phyloP scores from a whole-genome alignment of 2,888 invertebrate species.

The Quadroppia sp. region DNA sequence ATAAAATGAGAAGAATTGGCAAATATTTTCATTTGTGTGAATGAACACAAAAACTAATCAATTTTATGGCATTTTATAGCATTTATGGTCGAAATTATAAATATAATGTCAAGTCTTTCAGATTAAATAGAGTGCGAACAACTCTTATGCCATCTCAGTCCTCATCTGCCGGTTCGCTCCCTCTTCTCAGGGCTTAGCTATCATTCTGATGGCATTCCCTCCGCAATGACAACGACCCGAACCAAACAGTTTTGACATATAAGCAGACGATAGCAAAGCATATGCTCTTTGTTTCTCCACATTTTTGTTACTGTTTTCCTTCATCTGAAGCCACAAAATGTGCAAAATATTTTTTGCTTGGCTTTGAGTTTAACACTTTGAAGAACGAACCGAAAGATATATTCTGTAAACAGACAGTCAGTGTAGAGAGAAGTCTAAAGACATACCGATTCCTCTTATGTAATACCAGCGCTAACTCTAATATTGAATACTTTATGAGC shows the following conservation, averaged over 20 bases:
- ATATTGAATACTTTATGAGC: slow-evolving; percentile 15
- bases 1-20: not conserved
- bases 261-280: slow-evolving; percentile 13
- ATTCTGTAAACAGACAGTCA: slow-evolving; percentile 14
- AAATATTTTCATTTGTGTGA: slow-evolving; percentile 5
- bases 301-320: not conserved
- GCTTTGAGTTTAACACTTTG: slow-evolving; percentile 2
- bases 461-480: not conserved
- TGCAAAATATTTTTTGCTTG: not conserved
- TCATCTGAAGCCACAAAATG: slow-evolving; percentile 7
- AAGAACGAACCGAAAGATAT: not conserved
- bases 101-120: not conserved
- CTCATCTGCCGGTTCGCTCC: not conserved
- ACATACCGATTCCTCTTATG: slow-evolving; percentile 3
- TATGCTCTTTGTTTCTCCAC: not conserved
- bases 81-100: not conserved
- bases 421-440: not conserved
- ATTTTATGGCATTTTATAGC: slow-evolving; percentile 5
- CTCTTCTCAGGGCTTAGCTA: slow-evolving; percentile 5
- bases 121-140: slow-evolving; percentile 27
- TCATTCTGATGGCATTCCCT: slow-evolving; percentile 9
- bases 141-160: not conserved
- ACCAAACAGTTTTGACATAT: not conserved
- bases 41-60: slow-evolving; percentile 14
- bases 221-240: not conserved